Evolutionary conservation across 1,140 invertebrate genomes (phyloP).

Genomic region (Neelides sp.): DNA sequence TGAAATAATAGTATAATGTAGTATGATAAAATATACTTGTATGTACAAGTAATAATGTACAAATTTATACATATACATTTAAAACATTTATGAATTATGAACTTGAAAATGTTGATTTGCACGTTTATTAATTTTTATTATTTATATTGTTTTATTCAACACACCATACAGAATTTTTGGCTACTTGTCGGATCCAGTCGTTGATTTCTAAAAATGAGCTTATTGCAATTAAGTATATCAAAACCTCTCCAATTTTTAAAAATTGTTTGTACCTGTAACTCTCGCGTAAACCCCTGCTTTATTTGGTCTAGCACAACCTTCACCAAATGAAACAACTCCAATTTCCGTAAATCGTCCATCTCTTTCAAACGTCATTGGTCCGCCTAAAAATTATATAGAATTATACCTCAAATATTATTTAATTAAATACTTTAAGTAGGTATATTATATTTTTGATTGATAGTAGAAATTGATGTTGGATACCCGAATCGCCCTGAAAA

Average conservation of each 20-base stretch:
- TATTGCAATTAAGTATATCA: slow-evolving; percentile 2
- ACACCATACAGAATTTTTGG: slow-evolving; percentile 17
- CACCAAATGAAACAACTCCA: slow-evolving; percentile 24
- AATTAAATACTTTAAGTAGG: not conserved
- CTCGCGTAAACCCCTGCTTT: slow-evolving; percentile 26
- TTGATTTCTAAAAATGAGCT: slow-evolving; percentile 15
- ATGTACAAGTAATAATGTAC: too few species aligned
- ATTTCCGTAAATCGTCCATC: slow-evolving; percentile 13
- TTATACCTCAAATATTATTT: not conserved
- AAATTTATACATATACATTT: too few species aligned
- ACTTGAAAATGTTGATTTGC: too few species aligned
- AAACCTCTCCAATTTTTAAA: not conserved
- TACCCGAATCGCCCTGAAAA: slow-evolving; percentile 23
- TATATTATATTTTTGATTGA: slow-evolving; percentile 7
- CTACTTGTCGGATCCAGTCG: slow-evolving; percentile 20
- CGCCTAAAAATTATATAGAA: not conserved
- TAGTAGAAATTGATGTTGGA: slow-evolving; percentile 11
- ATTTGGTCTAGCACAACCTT: slow-evolving; percentile 21
- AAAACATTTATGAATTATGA: too few species aligned
- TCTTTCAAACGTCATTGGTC: not conserved
- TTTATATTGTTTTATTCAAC: too few species aligned
- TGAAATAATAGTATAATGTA: too few species aligned
- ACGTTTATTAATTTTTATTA: too few species aligned
- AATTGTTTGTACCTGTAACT: slow-evolving; percentile 14
- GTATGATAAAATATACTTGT: too few species aligned